Conservation (phyloP, 2,113 vertebrate genomes). For the Amia ocellicauda region DNA sequence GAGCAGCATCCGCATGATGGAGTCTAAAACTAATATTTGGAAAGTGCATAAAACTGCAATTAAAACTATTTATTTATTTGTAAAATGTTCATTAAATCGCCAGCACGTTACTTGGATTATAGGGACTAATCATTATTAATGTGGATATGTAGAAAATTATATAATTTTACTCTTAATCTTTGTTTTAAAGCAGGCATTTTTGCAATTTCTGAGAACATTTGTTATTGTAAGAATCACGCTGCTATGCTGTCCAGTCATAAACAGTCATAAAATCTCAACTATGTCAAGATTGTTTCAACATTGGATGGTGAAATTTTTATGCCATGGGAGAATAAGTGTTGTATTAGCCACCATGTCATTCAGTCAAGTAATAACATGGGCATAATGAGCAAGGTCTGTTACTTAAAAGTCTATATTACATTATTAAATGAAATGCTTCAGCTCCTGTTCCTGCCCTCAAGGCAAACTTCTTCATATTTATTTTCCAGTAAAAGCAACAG, state of each 20-base stretch:
- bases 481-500: conserved; percentile 50
- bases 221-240: no score
- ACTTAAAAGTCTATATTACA: conserved; percentile 67
- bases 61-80: no score
- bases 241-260: background rate
- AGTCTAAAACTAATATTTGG: conserved; percentile 3
- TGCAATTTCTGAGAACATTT: no score
- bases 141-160: no score
- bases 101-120: no score
- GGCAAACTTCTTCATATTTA: conserved; percentile 66
- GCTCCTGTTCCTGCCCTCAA: conserved; percentile 67
- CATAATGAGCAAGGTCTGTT: conserved; percentile 57
- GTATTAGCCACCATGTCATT: conserved; percentile 34
- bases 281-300: background rate
- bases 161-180: no score
- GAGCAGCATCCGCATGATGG: background rate
- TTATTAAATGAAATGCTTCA: conserved; percentile 74
- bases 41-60: background rate
- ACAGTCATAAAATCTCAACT: background rate
- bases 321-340: background rate
- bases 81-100: no score
- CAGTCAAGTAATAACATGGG: conserved; percentile 57
- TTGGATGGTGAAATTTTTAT: background rate
- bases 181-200: no score
- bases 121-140: no score